Base-by-base conservation (phyloP, 2,797 vertebrate species). In the Pipistrellus kuhlii region DNA sequence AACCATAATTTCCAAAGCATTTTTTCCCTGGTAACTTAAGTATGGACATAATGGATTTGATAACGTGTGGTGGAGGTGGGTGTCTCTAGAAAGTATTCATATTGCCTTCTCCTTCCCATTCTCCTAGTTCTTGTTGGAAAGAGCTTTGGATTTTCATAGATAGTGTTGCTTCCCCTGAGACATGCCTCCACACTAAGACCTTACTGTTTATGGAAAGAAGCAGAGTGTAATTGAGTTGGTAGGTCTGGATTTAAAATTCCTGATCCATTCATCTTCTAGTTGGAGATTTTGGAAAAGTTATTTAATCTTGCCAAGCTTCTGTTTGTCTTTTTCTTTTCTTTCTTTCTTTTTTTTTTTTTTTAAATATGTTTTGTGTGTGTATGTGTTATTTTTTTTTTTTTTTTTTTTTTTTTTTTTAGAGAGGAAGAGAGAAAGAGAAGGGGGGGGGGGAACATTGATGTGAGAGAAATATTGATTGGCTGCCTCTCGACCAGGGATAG, bases 321-420 rank as follows among this genome's bases (percentile, higher is more conserved):
- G 17, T 88, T 80, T 44, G 25, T 88, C 71, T 94, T 38, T 93
- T 96, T n/a, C n/a, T n/a, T n/a, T n/a, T n/a, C n/a, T n/a, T n/a
- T n/a, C n/a, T n/a, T n/a, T n/a, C n/a, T 35, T 35, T 3, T 35
- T 88, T 80, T 44, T 20, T 88, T 76, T 94, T 38, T 92, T 96
- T n/a, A 41, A 64, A 30, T 64, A 15, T 53, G 25, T 59, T 64
- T 15, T 64, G 5, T 6, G 25, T 62, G 12, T 62, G 27, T 62
- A 5, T 30, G 12, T 62, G 8, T 46, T 8, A 9, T 46, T 46
- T 46, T 2, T 46, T 11, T 46, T 1, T 41, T 41, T 46, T 6
- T 13, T 25, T 59, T 15, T 13, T 30, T 30, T 1, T 27, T 30
- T 62, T 30, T 30, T 30, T 62, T 27, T 11, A 62, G 57, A 30